These are phyloP conservation scores for Tadarida brasiliensis DNA, from an alignment of 2,797 vertebrate species.

Conservation along the genomic window DNA sequence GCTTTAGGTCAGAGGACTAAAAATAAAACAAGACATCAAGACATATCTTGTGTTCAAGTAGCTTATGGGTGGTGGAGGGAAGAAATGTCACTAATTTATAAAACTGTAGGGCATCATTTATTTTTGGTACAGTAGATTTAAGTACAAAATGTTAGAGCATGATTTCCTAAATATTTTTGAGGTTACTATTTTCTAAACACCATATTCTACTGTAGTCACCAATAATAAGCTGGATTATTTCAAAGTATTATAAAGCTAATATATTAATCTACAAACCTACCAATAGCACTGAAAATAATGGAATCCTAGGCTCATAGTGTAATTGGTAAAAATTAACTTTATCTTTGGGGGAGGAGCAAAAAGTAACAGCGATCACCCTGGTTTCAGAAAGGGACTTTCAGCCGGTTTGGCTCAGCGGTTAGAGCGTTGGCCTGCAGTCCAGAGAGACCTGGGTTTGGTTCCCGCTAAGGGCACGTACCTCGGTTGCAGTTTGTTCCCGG, in stretches of 20 bases:
- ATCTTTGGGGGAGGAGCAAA: not conserved
- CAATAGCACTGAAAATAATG: not conserved
- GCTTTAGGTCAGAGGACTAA: not conserved
- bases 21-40: not conserved
- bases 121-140: not conserved
- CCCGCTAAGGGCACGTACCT: too few species aligned
- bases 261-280: not conserved
- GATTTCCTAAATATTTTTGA: slow-evolving; percentile 9
- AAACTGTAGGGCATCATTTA: not conserved
- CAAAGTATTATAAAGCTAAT: not conserved
- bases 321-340: not conserved
- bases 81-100: not conserved
- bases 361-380: not conserved
- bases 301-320: not conserved
- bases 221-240: slow-evolving; percentile 24
- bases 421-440: too few species aligned
- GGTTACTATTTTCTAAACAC: not conserved
- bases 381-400: not conserved
- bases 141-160: not conserved
- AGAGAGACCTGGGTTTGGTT: too few species aligned
- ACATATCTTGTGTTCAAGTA: not conserved
- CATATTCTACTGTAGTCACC: not conserved
- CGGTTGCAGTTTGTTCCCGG: too few species aligned
- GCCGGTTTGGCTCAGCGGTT: too few species aligned
- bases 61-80: not conserved